Conservation (phyloP, 2,797 vertebrate genomes). For the Natrix natrix region DNA sequence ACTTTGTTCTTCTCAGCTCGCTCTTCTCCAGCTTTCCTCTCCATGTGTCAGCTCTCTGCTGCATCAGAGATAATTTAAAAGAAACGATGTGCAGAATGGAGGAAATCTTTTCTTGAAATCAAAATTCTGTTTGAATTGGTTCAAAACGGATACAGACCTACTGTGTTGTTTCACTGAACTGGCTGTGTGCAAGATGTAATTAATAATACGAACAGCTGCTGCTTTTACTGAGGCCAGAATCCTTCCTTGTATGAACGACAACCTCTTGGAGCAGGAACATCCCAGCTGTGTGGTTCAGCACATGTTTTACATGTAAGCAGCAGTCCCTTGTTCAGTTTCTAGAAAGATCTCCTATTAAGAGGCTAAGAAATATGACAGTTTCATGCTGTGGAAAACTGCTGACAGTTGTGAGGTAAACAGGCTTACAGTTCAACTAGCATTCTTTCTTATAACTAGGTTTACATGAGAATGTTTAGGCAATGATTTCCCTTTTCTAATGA, state of each 20-base stretch:
- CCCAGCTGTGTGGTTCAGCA: not conserved
- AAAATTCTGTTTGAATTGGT: not conserved
- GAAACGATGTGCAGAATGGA: not conserved
- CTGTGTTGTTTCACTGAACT: not conserved
- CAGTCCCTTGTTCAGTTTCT: not conserved
- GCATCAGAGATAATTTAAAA: conserved; percentile 2
- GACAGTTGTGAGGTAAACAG: not conserved
- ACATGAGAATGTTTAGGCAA: not conserved
- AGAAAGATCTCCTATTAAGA: not conserved
- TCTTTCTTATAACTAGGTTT: not conserved
- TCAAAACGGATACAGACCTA: not conserved
- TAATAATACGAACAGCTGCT: not conserved
- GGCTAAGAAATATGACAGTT: not conserved
- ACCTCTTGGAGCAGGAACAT: not conserved
- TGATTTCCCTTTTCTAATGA: not conserved
- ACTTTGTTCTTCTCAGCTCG: not conserved
- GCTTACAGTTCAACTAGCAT: not conserved
- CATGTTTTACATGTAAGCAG: not conserved
- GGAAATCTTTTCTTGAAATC: not conserved
- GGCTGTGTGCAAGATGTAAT: not conserved
- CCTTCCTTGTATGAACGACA: not conserved
- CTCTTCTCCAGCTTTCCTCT: not conserved
- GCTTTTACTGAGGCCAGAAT: not conserved
- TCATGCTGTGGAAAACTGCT: not conserved
- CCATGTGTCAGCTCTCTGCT: not conserved